Percentiles rank a stretch among this genome's conserved stretches.
Evolutionary conservation across 2,113 vertebrate genomes (phyloP).

Genomic region (Aix galericulata): DNA sequence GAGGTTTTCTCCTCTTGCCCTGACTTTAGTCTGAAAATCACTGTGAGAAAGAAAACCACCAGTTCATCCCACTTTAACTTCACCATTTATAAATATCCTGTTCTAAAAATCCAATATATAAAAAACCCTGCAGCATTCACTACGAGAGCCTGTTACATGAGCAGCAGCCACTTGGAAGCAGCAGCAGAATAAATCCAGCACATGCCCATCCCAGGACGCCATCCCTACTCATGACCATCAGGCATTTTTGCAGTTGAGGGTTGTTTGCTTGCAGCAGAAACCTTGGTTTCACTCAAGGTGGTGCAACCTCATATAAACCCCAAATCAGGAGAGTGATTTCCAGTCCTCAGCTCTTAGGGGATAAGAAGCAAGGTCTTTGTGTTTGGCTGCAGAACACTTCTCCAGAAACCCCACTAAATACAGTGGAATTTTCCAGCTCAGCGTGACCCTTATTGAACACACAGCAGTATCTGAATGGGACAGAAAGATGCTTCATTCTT

Average conservation of each 20-base stretch:
- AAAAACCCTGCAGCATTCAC: background rate
- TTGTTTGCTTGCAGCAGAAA: background rate
- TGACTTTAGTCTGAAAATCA: background rate
- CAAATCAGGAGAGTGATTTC: background rate
- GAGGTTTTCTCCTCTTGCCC: constrained; percentile 15
- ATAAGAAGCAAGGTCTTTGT: background rate
- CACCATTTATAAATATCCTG: background rate
- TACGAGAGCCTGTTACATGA: background rate
- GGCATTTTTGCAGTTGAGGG: background rate
- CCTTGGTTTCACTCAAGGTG: background rate
- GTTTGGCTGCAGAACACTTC: background rate
- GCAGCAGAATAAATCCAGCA: background rate
- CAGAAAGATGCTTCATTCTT: background rate
- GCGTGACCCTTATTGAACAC: rapidly evolving
- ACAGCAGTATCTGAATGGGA: background rate
- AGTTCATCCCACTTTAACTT: background rate
- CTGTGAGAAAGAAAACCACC: background rate
- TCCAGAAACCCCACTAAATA: background rate
- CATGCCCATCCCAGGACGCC: background rate
- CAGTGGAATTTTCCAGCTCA: background rate
- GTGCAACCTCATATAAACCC: background rate
- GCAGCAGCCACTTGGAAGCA: background rate
- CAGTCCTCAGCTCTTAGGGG: background rate
- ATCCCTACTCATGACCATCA: rapidly evolving
- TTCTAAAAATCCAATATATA: background rate